Conservation (phyloP, 2,797 vertebrate species). For the Poecilia gillii region DNA sequence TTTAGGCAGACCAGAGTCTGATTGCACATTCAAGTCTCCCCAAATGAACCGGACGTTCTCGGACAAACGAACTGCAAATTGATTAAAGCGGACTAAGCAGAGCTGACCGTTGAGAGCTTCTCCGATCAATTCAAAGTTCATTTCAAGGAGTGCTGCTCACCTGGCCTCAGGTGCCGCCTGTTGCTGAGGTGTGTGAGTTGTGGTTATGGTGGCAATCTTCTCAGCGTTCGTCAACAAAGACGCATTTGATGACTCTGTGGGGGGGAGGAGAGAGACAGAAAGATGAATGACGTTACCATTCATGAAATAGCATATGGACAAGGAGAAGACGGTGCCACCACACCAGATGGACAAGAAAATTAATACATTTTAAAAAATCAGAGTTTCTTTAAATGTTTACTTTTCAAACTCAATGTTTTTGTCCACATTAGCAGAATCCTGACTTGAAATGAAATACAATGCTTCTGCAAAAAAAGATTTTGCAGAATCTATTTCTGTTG, state of each 20-base stretch:
- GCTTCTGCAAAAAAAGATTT: not conserved
- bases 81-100: too few species aligned
- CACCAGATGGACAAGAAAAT: not conserved
- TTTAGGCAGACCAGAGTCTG: too few species aligned
- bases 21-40: too few species aligned
- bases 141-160: conserved; percentile 75
- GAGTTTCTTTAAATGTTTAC: not conserved
- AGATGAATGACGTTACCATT: not conserved
- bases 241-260: conserved; percentile 94
- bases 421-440: not conserved
- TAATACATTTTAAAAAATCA: not conserved
- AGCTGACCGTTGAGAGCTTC: too few species aligned
- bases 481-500: not conserved
- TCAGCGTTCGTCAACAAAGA: conserved; percentile 97
- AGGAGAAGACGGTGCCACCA: not conserved
- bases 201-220: conserved; percentile 99
- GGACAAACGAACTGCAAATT: too few species aligned
- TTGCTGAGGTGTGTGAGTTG: conserved; percentile 94
- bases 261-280: conserved; percentile 26
- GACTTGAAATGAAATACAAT: not conserved
- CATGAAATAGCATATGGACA: not conserved
- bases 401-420: not conserved
- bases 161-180: conserved; percentile 89
- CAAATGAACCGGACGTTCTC: too few species aligned
- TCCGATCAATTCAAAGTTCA: not conserved